Conservation (phyloP, 2,113 vertebrate species). For the Rattus rattus region DNA sequence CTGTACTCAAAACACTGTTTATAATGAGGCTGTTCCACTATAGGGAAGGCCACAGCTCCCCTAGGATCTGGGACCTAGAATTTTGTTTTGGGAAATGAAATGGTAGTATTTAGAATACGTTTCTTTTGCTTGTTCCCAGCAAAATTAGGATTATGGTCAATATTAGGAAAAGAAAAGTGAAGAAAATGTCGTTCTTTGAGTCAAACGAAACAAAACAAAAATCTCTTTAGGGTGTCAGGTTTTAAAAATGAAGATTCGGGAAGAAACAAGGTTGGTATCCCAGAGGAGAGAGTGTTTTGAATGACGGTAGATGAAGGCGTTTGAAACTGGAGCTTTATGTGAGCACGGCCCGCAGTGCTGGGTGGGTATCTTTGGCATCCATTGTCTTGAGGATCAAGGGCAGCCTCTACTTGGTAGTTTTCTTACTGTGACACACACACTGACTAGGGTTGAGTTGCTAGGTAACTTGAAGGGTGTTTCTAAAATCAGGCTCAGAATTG, state of each 20-base stretch:
- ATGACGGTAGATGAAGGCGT: neutral
- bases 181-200: neutral
- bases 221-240: neutral
- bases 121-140: too few relatives aligned
- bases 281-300: neutral
- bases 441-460: neutral
- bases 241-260: neutral
- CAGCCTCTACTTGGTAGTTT: neutral
- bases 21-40: too few relatives aligned
- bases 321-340: neutral
- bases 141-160: neutral
- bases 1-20: too few relatives aligned
- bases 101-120: too few relatives aligned
- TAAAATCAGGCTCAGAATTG: neutral
- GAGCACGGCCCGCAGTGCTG: neutral
- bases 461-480: neutral
- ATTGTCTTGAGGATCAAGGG: neutral
- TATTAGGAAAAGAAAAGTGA: neutral
- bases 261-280: neutral
- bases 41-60: too few relatives aligned
- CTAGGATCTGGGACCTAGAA: too few relatives aligned
- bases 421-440: neutral
- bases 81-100: too few relatives aligned
- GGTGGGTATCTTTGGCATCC: too few relatives aligned
- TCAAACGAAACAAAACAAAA: neutral